Conservation (phyloP, 2,113 vertebrate species). For the Toxotes chatareus region DNA sequence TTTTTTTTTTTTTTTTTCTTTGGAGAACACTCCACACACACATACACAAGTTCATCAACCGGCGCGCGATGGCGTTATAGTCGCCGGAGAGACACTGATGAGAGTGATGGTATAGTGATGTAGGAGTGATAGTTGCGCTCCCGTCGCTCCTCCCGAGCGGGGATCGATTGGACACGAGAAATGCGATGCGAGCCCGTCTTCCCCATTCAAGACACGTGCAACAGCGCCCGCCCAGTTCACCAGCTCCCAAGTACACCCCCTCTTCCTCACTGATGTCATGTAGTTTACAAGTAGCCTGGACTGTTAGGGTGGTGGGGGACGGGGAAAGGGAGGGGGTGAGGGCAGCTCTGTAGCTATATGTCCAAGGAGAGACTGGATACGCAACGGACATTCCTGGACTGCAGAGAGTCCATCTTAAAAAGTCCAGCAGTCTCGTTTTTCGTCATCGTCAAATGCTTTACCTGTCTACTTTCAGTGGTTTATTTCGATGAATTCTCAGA, state of each 20-base stretch:
- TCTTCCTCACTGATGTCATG: conserved; percentile 83
- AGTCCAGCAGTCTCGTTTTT: background rate
- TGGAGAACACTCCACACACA: conserved; percentile 57
- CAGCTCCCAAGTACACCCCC: conserved; percentile 65
- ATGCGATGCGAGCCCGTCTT: conserved; percentile 81
- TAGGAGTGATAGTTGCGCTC: conserved; percentile 80
- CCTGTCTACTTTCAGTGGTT: background rate
- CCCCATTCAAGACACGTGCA: conserved; percentile 85
- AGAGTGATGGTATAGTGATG: conserved; percentile 79
- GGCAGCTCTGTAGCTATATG: conserved; percentile 10
- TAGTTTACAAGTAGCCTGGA: conserved; percentile 73
- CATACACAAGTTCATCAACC: conserved; percentile 69
- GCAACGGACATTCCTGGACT: conserved; percentile 1
- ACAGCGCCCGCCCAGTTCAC: conserved; percentile 80
- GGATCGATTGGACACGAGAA: conserved; percentile 86
- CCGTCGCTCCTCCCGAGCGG: conserved; percentile 82
- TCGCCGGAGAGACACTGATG: conserved; percentile 71
- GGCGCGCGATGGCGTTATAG: conserved; percentile 38
- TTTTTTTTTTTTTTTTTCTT: background rate
- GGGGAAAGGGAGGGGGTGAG: background rate
- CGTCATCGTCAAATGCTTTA: background rate
- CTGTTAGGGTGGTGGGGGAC: conserved; percentile 22
- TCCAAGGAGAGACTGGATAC: conserved; percentile 22
- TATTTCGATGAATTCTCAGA: background rate
- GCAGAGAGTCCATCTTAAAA: background rate